Base-by-base conservation (phyloP, 2,797 vertebrate genomes). In the Pseudochirops corinnae region DNA sequence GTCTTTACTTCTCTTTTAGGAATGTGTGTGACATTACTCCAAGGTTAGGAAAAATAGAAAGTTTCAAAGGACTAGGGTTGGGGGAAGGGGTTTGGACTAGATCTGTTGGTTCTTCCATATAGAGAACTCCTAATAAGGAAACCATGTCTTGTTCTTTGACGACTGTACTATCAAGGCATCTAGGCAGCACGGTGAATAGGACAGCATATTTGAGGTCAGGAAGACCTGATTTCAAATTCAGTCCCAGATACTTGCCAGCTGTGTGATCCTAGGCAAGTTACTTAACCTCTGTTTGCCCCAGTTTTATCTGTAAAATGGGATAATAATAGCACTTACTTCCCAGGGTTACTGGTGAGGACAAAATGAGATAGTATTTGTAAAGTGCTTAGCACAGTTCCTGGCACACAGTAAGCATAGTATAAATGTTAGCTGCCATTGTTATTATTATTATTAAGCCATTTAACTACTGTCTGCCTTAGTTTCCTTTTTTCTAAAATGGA, bases 11-110 rank as follows among this genome's bases (percentile, higher is more conserved):
- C 92, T 50, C 94, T 90, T n/a, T 92, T 74, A 92, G 92, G 90
- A 95, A 67, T 56, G 55, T 56, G 33, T 96, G 92, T 56, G 9
- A 94, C n/a, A 11, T 92, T 94, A 90, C 46, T 94, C 94, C 93
- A 33, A 93, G 18, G 9, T 91, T 95, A 82, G 82, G 55, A 94
- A 90, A 74, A 95, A 95, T 39, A 50, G n/a, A 4, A 16, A 74
- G 62, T 74, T 39, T 18, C 62, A 39, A n/a, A 74, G 33, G 62
- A 74, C 39, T n/a, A 67, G 62, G 13, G 33, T 67, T 67, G 62
- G 33, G 33, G 33, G 62, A 67, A 67, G 62, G 62, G 11, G 13
- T 67, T 67, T n/a, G 33, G 13, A n/a, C 33, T n/a, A 39, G 18
- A 39, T 39, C 9, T 39, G 24, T 82, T 7, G 24, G 67, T 82